Percentiles rank a stretch among this genome's conserved stretches.
These are phyloP conservation scores for Globicephala melas DNA, from an alignment of 2,113 vertebrate species.

Conservation along the genomic window DNA sequence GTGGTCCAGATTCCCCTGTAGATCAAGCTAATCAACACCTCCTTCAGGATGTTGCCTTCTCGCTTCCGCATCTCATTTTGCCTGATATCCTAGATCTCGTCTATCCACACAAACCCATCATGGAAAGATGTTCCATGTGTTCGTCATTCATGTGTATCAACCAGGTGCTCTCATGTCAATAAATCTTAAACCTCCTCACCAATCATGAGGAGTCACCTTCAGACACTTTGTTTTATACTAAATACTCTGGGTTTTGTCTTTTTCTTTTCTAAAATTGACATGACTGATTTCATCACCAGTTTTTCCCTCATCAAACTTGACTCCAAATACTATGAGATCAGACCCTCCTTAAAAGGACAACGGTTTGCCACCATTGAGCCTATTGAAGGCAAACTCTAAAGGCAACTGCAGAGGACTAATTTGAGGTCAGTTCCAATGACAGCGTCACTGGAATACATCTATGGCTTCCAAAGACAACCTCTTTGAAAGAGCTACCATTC, in stretches of 20 bases:
- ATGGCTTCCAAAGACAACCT: neutral
- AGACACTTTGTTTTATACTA: neutral
- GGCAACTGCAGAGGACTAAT: neutral
- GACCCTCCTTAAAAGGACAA: neutral
- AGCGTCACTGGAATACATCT: neutral
- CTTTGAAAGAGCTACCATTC: neutral
- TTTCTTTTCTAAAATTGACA: neutral
- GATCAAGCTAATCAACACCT: neutral
- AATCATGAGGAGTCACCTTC: neutral
- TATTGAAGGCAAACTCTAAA: neutral
- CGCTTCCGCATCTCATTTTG: neutral
- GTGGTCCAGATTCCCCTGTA: neutral
- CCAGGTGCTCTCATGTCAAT: neutral
- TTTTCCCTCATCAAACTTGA: neutral
- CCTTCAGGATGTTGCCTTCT: neutral
- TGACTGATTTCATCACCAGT: neutral
- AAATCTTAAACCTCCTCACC: neutral
- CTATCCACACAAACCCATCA: neutral
- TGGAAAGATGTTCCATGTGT: neutral
- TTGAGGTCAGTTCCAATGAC: neutral
- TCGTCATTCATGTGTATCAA: rapidly evolving
- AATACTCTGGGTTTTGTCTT: neutral
- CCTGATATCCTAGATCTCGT: neutral
- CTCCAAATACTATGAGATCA: neutral
- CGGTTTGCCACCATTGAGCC: neutral